Percentiles rank a stretch among this genome's conserved stretches.
phyloP scores from a whole-genome alignment of 2,113 vertebrate species.

The Archocentrus centrarchus region DNA sequence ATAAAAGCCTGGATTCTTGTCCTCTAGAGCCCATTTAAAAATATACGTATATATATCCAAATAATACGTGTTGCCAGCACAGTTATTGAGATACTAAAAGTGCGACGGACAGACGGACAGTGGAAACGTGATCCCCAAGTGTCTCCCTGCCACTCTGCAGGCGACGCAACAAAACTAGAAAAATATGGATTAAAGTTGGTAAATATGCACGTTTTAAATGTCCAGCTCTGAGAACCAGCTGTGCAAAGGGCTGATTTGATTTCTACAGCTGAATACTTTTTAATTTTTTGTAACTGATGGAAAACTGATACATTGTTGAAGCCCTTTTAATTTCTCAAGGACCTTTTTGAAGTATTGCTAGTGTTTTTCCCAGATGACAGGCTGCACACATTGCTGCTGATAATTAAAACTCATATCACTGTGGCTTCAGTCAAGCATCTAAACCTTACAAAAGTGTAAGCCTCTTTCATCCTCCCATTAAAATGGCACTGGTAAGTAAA shows the following conservation, averaged over 20 bases:
- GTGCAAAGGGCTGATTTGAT: not conserved
- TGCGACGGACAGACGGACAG: too few relatives aligned
- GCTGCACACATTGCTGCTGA: not conserved
- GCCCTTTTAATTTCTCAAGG: not conserved
- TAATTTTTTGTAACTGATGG: not conserved
- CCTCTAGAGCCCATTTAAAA: conserved; percentile 26
- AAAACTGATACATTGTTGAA: not conserved
- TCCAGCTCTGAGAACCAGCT: not conserved
- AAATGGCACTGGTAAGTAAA: not conserved
- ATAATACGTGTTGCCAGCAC: too few relatives aligned
- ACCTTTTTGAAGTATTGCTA: not conserved
- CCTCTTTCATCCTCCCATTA: conserved; percentile 21
- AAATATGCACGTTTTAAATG: not conserved
- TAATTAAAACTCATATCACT: conserved; percentile 9
- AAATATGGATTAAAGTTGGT: not conserved
- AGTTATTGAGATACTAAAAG: too few relatives aligned
- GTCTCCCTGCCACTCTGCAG: too few relatives aligned
- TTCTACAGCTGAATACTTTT: not conserved
- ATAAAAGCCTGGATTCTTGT: conserved; percentile 40
- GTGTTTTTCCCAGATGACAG: not conserved
- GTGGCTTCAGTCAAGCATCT: conserved; percentile 18
- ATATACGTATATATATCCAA: too few relatives aligned
- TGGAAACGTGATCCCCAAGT: too few relatives aligned
- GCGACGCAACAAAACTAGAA: too few relatives aligned
- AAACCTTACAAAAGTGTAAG: conserved; percentile 35